phyloP scores from a whole-genome alignment of 1,140 invertebrate species.

The Diprion similis region DNA sequence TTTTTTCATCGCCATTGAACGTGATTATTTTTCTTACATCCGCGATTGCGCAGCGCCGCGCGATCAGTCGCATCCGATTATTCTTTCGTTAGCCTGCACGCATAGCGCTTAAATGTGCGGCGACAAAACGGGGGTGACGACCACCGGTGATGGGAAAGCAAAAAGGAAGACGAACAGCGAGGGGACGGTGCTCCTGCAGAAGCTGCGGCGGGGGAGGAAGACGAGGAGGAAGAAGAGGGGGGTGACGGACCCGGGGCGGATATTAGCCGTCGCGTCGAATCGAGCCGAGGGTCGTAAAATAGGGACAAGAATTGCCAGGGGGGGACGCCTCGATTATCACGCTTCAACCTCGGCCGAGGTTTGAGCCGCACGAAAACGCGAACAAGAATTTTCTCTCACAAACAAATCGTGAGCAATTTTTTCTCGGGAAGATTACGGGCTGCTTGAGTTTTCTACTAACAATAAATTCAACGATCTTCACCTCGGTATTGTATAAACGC shows the following conservation, averaged over 20 bases:
- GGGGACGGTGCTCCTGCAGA: slow-evolving; percentile 8
- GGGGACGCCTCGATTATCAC: slow-evolving; percentile 3
- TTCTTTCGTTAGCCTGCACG: slow-evolving; percentile 9
- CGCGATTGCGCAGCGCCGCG: too few relatives aligned
- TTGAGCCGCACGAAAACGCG: too few relatives aligned
- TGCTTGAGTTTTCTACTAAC: too few relatives aligned
- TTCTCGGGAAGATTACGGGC: too few relatives aligned
- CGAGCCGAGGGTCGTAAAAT: slow-evolving; percentile 20
- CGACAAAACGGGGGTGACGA: slow-evolving; percentile 16
- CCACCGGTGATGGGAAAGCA: neutral
- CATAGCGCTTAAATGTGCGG: slow-evolving; percentile 26
- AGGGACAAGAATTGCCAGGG: neutral
- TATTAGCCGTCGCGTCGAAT: slow-evolving; percentile 36
- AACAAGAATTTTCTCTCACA: too few relatives aligned
- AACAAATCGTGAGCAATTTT: too few relatives aligned
- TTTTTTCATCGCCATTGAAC: too few relatives aligned
- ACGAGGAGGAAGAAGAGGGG: neutral
- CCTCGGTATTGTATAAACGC: too few relatives aligned
- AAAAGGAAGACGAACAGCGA: slow-evolving; percentile 22
- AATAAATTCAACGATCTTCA: too few relatives aligned
- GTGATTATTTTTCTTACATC: too few relatives aligned
- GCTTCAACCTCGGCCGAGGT: neutral
- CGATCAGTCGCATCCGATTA: too few relatives aligned
- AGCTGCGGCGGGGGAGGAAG: slow-evolving; percentile 16
- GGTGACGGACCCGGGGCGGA: slow-evolving; percentile 22